A percentile compares a stretch with the other conserved stretches of the same genome.
These are phyloP conservation scores for Spinus pinus DNA, from an alignment of 2,797 vertebrate genomes.

Conservation along the genomic window DNA sequence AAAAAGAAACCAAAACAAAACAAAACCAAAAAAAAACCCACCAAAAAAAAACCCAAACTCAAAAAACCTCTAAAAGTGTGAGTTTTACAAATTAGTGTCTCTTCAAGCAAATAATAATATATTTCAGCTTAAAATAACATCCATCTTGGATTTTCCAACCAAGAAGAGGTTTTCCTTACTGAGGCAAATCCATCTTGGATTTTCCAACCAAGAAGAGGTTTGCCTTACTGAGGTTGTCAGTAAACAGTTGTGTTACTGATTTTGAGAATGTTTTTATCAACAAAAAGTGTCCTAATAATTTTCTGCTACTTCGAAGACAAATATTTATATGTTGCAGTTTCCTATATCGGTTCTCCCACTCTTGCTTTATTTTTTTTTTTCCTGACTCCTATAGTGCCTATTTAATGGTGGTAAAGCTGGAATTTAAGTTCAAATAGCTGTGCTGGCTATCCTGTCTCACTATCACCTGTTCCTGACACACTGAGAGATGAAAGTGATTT, in stretches of 20 bases:
- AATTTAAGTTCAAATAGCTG: neutral
- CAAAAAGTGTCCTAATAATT: neutral
- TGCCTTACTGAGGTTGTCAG: neutral
- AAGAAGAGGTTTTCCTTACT: neutral
- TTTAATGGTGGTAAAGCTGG: neutral
- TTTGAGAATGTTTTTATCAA: neutral
- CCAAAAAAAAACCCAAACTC: no score
- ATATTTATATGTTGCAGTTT: neutral
- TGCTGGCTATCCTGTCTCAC: neutral
- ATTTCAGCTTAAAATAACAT: neutral
- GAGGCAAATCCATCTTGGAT: neutral
- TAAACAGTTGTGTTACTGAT: neutral
- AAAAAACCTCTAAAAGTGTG: neutral
- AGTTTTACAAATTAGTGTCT: neutral
- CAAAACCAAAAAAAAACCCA: no score
- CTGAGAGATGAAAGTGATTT: neutral
- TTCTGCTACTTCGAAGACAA: neutral
- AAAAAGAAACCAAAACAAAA: no score
- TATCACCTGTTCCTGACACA: constrained; percentile 16
- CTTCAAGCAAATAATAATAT: neutral
- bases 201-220: neutral
- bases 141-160: neutral
- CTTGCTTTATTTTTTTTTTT: neutral
- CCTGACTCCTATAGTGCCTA: neutral
- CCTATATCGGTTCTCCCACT: neutral